These are phyloP conservation scores for Cerceris rybyensis DNA, from an alignment of 2,888 invertebrate genomes.

Conservation along the genomic window DNA sequence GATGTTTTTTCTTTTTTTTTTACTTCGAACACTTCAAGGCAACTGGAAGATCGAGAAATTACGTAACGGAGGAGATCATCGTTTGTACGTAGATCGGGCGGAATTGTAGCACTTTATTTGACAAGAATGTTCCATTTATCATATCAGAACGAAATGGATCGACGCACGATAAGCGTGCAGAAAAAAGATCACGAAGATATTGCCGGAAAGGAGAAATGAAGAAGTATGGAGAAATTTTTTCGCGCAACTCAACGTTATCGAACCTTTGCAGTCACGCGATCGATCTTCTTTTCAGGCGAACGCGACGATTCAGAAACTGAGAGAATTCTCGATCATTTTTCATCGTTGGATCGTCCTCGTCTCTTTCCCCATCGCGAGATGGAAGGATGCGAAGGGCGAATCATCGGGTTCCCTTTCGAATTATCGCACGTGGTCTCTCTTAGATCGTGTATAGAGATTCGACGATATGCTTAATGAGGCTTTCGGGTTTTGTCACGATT, in stretches of 20 bases:
- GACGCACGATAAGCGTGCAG: background rate
- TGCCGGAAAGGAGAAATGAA: background rate
- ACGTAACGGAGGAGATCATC: background rate
- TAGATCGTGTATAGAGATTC: constrained; percentile 58
- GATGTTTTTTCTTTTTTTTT: too few species aligned
- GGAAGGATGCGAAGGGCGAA: constrained; percentile 39
- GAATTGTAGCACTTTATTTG: background rate
- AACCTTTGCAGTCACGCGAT: constrained; percentile 54
- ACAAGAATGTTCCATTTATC: background rate
- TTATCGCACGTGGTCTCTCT: constrained; percentile 54
- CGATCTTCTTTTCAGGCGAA: constrained; percentile 58
- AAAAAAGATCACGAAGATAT: background rate
- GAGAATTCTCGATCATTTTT: constrained; percentile 32
- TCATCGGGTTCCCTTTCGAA: constrained; percentile 55
- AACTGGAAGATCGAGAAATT: too few species aligned
- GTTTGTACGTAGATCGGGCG: background rate
- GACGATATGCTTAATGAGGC: constrained; percentile 13
- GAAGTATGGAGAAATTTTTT: constrained; percentile 6
- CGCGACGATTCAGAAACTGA: constrained; percentile 55
- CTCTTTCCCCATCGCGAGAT: constrained; percentile 18
- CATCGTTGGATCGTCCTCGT: constrained; percentile 30
- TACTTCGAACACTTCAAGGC: too few species aligned
- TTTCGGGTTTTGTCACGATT: background rate
- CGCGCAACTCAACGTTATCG: constrained; percentile 16
- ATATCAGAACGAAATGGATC: background rate